Evolutionary conservation across 2,113 vertebrate genomes (phyloP).

Genomic region (Hylia prasina): DNA sequence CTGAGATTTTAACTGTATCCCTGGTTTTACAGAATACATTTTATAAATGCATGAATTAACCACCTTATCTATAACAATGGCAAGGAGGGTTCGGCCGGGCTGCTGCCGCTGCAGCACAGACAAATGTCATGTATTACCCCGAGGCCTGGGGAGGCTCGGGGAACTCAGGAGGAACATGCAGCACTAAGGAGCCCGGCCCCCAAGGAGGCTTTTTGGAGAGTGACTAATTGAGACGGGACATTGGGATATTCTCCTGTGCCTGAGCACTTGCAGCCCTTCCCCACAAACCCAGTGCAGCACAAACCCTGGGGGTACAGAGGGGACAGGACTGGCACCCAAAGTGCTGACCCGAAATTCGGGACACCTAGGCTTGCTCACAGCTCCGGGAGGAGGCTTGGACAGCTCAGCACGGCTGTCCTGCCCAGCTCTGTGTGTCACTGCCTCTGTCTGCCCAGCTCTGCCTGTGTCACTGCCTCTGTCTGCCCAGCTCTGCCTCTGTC

Average conservation of each 20-base stretch:
- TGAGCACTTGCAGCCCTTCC: neutral
- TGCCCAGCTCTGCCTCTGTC: neutral
- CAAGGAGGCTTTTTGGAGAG: slow-evolving; percentile 14
- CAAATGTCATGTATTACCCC: slow-evolving; percentile 52
- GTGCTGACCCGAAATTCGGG: neutral
- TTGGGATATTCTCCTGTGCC: neutral
- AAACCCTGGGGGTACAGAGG: neutral
- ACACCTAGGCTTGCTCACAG: neutral
- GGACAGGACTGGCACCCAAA: neutral
- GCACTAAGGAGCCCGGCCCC: neutral
- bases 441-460: neutral
- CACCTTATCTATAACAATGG: no score
- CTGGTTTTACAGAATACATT: no score
- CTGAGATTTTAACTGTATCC: no score
- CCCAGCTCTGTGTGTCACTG: neutral
- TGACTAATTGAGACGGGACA: slow-evolving; percentile 27
- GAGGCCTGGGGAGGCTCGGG: slow-evolving; percentile 15
- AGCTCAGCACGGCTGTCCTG: neutral
- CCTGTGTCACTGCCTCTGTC: neutral
- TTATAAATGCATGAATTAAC: no score
- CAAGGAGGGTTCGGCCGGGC: neutral
- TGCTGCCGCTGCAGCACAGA: slow-evolving; percentile 4
- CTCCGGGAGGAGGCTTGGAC: neutral
- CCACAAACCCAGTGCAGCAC: neutral
- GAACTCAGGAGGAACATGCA: slow-evolving; percentile 11